Conservation (phyloP, 2,113 vertebrate genomes). For the Petaurus breviceps region DNA sequence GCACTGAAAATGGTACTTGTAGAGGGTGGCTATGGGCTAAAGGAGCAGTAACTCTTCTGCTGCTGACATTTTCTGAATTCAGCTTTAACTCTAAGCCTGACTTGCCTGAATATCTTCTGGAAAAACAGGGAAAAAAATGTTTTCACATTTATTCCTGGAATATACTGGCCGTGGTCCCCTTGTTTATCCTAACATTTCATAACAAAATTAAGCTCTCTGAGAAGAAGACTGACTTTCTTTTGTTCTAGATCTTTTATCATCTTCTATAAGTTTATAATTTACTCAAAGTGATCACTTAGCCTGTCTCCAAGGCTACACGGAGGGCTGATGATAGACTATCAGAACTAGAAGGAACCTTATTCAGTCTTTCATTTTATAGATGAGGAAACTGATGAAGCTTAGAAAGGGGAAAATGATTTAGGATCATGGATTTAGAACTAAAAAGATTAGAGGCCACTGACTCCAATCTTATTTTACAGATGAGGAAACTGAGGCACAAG, state of each 20-base stretch:
- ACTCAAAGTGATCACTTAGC: neutral
- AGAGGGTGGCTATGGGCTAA: slow-evolving; percentile 47
- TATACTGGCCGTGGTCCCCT: neutral
- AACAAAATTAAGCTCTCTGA: slow-evolving; percentile 23
- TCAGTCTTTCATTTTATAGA: neutral
- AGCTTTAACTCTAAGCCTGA: slow-evolving; percentile 30
- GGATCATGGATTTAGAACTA: neutral
- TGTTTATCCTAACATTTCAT: slow-evolving; percentile 55
- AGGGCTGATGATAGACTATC: neutral
- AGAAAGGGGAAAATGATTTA: neutral
- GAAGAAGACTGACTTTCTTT: neutral
- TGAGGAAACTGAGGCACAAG: neutral
- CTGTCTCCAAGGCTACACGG: neutral
- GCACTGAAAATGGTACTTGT: slow-evolving; percentile 71
- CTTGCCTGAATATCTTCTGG: slow-evolving; percentile 26
- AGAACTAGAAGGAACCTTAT: neutral
- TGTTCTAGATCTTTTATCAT: neutral
- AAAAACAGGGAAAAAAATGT: slow-evolving; percentile 14
- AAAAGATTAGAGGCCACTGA: neutral
- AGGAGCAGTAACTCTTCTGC: slow-evolving; percentile 63
- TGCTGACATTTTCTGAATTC: slow-evolving; percentile 35
- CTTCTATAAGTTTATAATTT: neutral
- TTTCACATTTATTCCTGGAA: slow-evolving; percentile 13
- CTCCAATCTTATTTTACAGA: too few species aligned
- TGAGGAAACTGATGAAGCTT: neutral